A percentile compares a stretch with the other conserved stretches of the same genome.
Evolutionary conservation across 1,140 invertebrate genomes (phyloP).

Genomic region (Leptonema lineaticorne): DNA sequence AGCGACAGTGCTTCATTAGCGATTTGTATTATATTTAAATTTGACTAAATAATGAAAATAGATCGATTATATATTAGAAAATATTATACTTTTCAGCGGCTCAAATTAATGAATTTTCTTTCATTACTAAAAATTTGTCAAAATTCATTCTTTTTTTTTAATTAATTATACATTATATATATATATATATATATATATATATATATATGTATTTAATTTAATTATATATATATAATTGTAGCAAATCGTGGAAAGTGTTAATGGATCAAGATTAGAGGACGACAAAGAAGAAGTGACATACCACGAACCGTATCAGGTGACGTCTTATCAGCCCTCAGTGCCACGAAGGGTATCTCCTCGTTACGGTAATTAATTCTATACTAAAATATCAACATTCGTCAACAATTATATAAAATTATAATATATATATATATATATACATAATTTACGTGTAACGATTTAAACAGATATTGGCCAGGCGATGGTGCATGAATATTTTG

Average conservation of each 20-base stretch:
- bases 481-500: constrained; percentile 13
- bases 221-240: not conserved
- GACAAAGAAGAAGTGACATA: constrained; percentile 29
- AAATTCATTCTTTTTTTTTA: not conserved
- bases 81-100: too few species aligned
- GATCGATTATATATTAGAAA: too few species aligned
- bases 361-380: constrained; percentile 15
- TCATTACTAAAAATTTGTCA: too few species aligned
- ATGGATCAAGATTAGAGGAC: not conserved
- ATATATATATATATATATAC: not conserved
- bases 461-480: constrained; percentile 9
- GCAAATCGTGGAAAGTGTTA: not conserved
- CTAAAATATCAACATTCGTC: not conserved
- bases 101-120: too few species aligned
- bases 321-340: constrained; percentile 41
- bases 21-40: too few species aligned
- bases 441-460: too few species aligned
- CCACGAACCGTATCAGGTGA: constrained; percentile 26
- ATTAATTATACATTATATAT: too few species aligned
- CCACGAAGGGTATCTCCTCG: constrained; percentile 23
- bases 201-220: not conserved
- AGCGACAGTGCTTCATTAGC: too few species aligned
- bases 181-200: not conserved
- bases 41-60: too few species aligned
- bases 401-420: not conserved